Evolutionary conservation across 2,797 vertebrate genomes (phyloP), one percentile per base, ranked within the genome.

Genomic region (Amblyraja radiata): DNA sequence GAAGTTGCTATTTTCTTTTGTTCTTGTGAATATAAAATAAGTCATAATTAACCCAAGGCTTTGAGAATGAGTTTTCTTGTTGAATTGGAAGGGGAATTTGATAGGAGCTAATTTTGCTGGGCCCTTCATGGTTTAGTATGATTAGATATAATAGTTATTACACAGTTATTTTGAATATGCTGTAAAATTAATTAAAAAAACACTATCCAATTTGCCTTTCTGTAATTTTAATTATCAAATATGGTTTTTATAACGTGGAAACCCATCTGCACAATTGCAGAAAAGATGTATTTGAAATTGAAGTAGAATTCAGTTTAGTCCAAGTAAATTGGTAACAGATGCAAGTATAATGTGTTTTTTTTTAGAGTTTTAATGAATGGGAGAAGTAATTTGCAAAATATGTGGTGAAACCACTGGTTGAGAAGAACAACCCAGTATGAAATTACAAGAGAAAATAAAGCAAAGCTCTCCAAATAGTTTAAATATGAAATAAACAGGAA

Each of bases 381-480:
- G 8, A 63, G 25, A 25, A 84, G 54, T 61, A 36, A 84, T 36
- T 10, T 58, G 6, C 23, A 84, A 61, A 61, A 58, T 84, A 63
- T 84, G 5, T 84, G 54, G 14, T 10, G 28, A 61, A 63, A 16
- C 84, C 1, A n/a, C 13, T 32, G 65, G 61, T 88, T n/a, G 18
- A 32, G 61, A 88, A 88, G n/a, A 68, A 28, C 93, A 94, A 93
- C 65, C 23, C 79, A 93, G 93, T 93, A 93, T 77, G 68, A 84
- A 28, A 39, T 83, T 61, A 94, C 93, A 93, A 86, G 58, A 93
- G 93, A 63, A 25, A 73, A 73, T 73, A 68, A 73, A 73, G 71
- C 1, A 73, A 73, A 73, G 23, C 18, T 73, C 71, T 21, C 18
- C 16, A 73, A 73, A 73, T 73, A 18, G 3, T 18, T 5, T 73